Evolutionary conservation across 2,888 invertebrate species (phyloP), one percentile per base, ranked within the genome.

Genomic region (Aphrophora alni): DNA sequence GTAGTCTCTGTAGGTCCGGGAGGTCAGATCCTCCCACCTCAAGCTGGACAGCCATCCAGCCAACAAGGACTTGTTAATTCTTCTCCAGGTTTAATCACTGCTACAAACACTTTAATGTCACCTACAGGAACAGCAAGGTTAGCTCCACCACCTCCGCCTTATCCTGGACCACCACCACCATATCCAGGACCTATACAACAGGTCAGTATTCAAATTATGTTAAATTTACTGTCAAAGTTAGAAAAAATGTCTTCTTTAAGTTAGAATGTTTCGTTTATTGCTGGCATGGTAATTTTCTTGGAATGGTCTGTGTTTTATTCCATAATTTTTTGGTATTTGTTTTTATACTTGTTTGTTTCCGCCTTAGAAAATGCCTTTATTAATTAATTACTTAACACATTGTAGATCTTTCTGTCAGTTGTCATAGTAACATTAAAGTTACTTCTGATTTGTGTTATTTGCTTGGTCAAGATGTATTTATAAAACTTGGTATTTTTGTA

Each of bases 141-240:
- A 73, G 83, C 80, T 14, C 83, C 83, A 4, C 85, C 84, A 25
- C 94, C 94, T 78, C 95, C 95, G 38, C 93, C 94, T 80, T 92
- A 93, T 88, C 92, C 93, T 26, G 93, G 93, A 74, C 93, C 93
- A 7, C 92, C 93, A 21, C 93, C 92, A n/a, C 92, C 92, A 0
- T 93, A 92, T 86, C 93, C 93, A 28, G 92, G 92, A 84, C 92
- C 90, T 10, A 69, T 68, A 17, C 81, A 81, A 44, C 81, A 80
- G 80, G 80, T 82, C 72, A 80, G 82, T 82, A 17, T 21, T 26
- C 25, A 38, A 4, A 1, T 2, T 38, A 38, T 14, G 38, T 71
- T 28, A 71, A n/a, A n/a, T 27, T 71, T 26, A 21, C 5, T 70
- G 3, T 68, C 68, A 5, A 68, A 68, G 68, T 68, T 68, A 25